Evolutionary conservation across 2,797 vertebrate species (phyloP), one percentile per base, ranked within the genome.

Genomic region (Hybognathus amarus): DNA sequence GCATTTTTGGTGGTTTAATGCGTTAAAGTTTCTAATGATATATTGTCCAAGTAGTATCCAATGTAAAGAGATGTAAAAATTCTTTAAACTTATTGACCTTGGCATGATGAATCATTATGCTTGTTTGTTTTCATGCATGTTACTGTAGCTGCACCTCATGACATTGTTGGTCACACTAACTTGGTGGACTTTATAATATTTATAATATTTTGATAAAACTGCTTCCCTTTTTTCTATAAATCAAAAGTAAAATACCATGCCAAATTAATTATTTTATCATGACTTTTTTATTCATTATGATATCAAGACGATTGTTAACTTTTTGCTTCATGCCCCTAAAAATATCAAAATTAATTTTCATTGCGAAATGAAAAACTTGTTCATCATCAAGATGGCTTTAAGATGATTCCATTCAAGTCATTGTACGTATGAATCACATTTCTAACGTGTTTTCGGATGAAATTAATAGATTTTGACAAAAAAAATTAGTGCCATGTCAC

Each of bases 11-110:
- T 50, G 47, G 9, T 36, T 74, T 52, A 20, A 52, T 54, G 11
- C 54, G 18, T 50, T 30, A 71, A 71, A 71, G 24, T 17, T 18
- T 71, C 45, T 71, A 71, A 71, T 50, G 69, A 50, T 50, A 71
- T 20, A 50, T 33, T 30, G 24, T 54, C 6, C 18, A 8, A 33
- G 27, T n/a, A 74, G 20, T 56, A 33, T 38, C 50, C 6, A n/a
- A 56, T 15, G 38, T 75, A 56, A 75, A 38, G 70, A 54, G 52
- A 54, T 36, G 18, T 5, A 33, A 73, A 30, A 20, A 7, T 22
- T n/a, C 1, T 74, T 27, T 61, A 13, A 61, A 61, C 56, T 6
- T n/a, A 15, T 4, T 74, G 50, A n/a, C 71, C 20, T 74, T 74
- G 50, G 38, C 11, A 27, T 6, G 1, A 61, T 27, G 5, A 61